Evolutionary conservation across 1,140 invertebrate species (phyloP).

Genomic region (Brevipalpus yothersi): DNA sequence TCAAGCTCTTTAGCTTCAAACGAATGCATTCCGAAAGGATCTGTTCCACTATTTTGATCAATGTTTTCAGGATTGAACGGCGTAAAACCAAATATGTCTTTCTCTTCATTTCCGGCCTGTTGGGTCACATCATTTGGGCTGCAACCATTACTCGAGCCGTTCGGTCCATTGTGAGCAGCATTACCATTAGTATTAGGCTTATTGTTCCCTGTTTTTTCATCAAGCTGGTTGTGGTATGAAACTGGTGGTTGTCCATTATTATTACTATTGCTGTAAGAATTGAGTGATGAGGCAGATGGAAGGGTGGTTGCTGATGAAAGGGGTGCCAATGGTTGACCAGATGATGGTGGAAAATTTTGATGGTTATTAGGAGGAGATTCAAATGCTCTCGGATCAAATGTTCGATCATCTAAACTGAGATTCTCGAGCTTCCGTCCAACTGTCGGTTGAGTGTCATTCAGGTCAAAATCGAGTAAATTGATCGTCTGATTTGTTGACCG

Average conservation of each 20-base stretch:
- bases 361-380: constrained; percentile 22
- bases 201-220: background rate
- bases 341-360: background rate
- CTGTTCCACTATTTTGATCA: constrained; percentile 17
- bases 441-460: constrained; percentile 21
- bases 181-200: background rate
- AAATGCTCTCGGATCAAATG: constrained; percentile 47
- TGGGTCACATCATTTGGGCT: background rate
- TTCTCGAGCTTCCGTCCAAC: constrained; percentile 56
- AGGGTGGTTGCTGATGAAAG: background rate
- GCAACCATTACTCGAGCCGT: background rate
- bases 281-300: background rate
- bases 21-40: constrained; percentile 46
- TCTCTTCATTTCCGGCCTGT: background rate
- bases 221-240: background rate
- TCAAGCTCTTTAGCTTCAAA: constrained; percentile 12
- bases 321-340: background rate
- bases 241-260: background rate
- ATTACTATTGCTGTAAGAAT: background rate
- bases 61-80: constrained; percentile 24
- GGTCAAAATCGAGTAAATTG: constrained; percentile 5
- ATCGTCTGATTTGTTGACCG: constrained; percentile 10
- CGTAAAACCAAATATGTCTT: constrained; percentile 37
- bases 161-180: background rate
- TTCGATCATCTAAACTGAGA: constrained; percentile 42